Conservation (phyloP, 2,113 vertebrate genomes). For the Platichthys stellatus region DNA sequence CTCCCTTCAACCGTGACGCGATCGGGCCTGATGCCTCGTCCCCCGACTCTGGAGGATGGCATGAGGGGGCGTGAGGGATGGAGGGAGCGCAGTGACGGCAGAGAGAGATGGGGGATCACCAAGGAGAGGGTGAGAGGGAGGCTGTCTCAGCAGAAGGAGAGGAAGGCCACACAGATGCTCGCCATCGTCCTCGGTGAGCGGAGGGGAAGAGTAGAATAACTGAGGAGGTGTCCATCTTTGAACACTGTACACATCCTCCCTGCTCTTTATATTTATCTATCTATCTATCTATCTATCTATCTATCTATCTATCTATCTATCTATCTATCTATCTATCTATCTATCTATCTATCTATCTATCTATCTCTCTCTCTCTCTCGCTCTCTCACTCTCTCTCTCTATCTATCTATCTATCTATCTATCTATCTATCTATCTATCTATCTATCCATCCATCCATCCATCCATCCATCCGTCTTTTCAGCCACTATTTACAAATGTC, state of each 20-base stretch:
- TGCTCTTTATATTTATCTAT: no score
- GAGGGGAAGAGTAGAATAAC: not conserved
- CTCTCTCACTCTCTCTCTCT: no score
- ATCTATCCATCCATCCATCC: no score
- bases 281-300: not conserved
- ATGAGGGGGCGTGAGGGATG: conserved; percentile 69
- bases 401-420: no score
- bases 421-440: no score
- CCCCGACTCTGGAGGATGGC: conserved; percentile 68
- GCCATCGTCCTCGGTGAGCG: conserved; percentile 83
- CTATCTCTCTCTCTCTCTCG: no score
- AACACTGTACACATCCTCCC: no score
- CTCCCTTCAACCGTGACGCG: conserved; percentile 50
- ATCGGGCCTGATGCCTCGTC: conserved; percentile 65
- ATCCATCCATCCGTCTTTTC: no score
- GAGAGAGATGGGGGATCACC: conserved; percentile 67
- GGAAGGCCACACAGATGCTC: conserved; percentile 85
- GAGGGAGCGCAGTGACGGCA: conserved; percentile 63
- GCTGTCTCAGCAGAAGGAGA: conserved; percentile 84
- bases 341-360: no score
- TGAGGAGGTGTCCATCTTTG: not conserved
- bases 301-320: not conserved
- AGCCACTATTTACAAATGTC: no score
- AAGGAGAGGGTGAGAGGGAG: conserved; percentile 78
- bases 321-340: no score